Evolutionary conservation across 2,888 invertebrate genomes (phyloP), one percentile per base, ranked within the genome.

Genomic region (Fragum fragum): DNA sequence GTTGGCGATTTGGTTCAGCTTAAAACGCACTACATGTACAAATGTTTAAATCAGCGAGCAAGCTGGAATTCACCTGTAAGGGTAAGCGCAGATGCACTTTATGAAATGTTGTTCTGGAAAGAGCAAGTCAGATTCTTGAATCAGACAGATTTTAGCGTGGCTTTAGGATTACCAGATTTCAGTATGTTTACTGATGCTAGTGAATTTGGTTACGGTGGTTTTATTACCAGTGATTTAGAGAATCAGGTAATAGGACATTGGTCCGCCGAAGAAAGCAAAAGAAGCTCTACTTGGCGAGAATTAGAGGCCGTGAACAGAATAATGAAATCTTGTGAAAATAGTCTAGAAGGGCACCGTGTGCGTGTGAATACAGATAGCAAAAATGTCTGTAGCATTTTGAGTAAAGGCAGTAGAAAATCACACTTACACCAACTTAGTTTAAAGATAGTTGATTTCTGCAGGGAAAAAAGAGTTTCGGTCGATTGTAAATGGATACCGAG

Each of bases 221-320:
- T 59, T 57, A 32, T 73, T n/a, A 68, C 76, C 16, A 66, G 68
- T 26, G 18, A 42, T 11, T 26, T 73, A 28, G 79, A 73, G 23
- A 70, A 26, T 57, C 57, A 75, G 9, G 63, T 85, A 5, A 29
- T 71, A 14, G 81, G 81, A 39, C 57, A 59, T 36, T 82, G 75
- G 83, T 70, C 76, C 52, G 61, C 21, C 16, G 23, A 9, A 14
- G 85, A 85, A 68, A 68, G 32, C n/a, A 52, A 23, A 28, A 29
- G 47, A 21, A 85, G 81, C 61, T 85, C 85, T 53, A 87, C 83
- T 11, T 85, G 83, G 79, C 47, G 82, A 63, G 82, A 85, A 47
- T 42, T 83, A 21, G 72, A 80, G 70, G 74, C 82, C 26, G 79
- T 86, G 18, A 23, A 76, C 61, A 79, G 76, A 42, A 53, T 79